These are phyloP conservation scores for Mareca strepera DNA, from an alignment of 2,797 vertebrate genomes.

Conservation along the genomic window DNA sequence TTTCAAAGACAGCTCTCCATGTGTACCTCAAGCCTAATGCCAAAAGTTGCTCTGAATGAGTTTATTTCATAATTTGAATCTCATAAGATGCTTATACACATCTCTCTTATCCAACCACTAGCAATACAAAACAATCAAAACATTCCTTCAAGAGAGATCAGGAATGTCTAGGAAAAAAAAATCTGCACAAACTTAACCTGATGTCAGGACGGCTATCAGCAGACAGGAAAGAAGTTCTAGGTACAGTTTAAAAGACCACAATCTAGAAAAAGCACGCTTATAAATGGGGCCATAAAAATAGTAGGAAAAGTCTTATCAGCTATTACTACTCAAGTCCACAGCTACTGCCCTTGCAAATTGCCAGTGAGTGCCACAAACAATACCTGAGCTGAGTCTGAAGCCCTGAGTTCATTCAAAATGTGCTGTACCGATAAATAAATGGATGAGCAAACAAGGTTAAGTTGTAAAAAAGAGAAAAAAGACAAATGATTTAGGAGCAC, in stretches of 20 bases:
- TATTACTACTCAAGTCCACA: background rate
- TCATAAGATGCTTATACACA: background rate
- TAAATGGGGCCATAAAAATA: slow-evolving; percentile 24
- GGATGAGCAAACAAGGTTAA: background rate
- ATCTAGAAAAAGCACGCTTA: background rate
- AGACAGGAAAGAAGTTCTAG: background rate
- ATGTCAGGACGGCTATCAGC: background rate
- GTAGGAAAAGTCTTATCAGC: slow-evolving; percentile 59
- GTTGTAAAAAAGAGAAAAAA: background rate
- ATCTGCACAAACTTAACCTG: background rate
- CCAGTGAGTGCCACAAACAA: background rate
- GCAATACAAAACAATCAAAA: background rate
- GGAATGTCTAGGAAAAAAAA: too few relatives aligned
- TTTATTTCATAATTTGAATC: background rate
- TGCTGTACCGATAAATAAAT: background rate
- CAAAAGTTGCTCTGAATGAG: background rate
- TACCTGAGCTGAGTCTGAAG: background rate
- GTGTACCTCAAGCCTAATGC: background rate
- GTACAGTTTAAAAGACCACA: background rate
- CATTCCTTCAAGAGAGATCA: background rate
- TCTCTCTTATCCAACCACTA: background rate
- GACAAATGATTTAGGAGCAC: background rate
- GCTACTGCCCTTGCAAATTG: background rate
- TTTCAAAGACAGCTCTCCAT: background rate
- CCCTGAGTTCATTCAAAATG: background rate